Base-by-base conservation (phyloP, 2,888 invertebrate genomes). In the Schrankia costaestrigalis region DNA sequence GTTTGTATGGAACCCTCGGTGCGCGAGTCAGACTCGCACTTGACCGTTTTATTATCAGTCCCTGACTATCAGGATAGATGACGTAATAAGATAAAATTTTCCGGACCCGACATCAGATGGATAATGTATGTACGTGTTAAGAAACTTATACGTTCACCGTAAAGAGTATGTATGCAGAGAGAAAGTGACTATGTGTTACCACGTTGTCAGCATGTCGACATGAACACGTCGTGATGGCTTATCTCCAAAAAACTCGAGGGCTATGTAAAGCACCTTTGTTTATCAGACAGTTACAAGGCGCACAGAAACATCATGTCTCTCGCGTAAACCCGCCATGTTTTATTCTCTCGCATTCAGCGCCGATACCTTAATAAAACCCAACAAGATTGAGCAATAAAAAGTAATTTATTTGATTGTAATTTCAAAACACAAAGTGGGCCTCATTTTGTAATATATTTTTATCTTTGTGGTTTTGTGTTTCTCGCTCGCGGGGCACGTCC, bases 371-470 rank as follows among this genome's bases (percentile, higher is more conserved):
- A 86, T 86, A 87, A 86, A 86, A 86, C 71, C 82, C 82, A 86
- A 86, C 86, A 72, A 85, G 85, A 87, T 87, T 87, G 86, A 87
- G 86, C 83, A 87, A 87, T 87, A 87, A 87, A 87, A 86, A 71
- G 84, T 86, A 87, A 87, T 87, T 87, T 87, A 87, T 87, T 83
- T 82, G 85, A 86, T 84, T 86, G 87, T 87, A 85, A 86, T 87
- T 86, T 84, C 83, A 85, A 85, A 86, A 85, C 84, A 87, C 84
- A 85, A 85, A 86, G 81, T 84, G 82, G 81, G 69, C 68, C 85
- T 85, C 79, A 83, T 83, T 86, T 85, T 83, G 84, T 85, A 85
- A 84, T 84, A 78, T 86, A 84, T 85, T 86, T 86, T 87, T 84
- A 80, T 81, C 78, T 82, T 71, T 71, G 85, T 80, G 86, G 85